Conservation (phyloP, 2,888 invertebrate species). For the Sericinus montela region DNA sequence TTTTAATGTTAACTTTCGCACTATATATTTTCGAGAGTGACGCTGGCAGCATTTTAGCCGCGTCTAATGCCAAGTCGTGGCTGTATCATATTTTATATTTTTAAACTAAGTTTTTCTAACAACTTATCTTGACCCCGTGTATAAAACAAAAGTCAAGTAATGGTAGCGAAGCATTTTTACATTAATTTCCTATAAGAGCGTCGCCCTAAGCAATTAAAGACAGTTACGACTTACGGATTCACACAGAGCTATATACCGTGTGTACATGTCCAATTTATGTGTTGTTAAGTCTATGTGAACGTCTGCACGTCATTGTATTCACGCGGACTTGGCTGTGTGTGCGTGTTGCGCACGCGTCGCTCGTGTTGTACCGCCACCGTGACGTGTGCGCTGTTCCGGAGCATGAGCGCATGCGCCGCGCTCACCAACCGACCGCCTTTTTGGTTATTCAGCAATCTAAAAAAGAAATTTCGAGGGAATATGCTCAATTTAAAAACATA, state of each 20-base stretch:
- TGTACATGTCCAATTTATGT: neutral
- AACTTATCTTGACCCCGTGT: too few relatives aligned
- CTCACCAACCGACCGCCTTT: slow-evolving; percentile 22
- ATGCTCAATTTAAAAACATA: neutral
- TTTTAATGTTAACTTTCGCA: too few relatives aligned
- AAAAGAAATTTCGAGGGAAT: slow-evolving; percentile 7
- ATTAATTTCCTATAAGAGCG: slow-evolving; percentile 28
- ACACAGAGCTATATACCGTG: slow-evolving; percentile 17
- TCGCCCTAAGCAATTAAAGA: slow-evolving; percentile 51
- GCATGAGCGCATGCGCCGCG: slow-evolving; percentile 39
- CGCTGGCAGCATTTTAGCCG: too few relatives aligned
- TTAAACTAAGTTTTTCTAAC: too few relatives aligned
- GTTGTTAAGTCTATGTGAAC: neutral
- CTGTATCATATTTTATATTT: too few relatives aligned
- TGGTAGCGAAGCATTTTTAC: slow-evolving; percentile 1
- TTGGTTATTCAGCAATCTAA: slow-evolving; percentile 9
- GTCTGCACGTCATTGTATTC: neutral
- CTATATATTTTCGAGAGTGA: too few relatives aligned
- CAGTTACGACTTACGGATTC: slow-evolving; percentile 35
- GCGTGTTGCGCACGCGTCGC: slow-evolving; percentile 29
- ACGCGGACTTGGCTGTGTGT: slow-evolving; percentile 24
- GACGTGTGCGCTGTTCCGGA: slow-evolving; percentile 66
- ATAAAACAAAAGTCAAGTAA: slow-evolving; percentile 10
- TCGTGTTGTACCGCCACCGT: slow-evolving; percentile 42
- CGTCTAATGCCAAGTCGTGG: too few relatives aligned